Percentiles rank a stretch among this genome's conserved stretches.
Evolutionary conservation across 2,113 vertebrate species (phyloP).

Genomic region (Nicator chloris): DNA sequence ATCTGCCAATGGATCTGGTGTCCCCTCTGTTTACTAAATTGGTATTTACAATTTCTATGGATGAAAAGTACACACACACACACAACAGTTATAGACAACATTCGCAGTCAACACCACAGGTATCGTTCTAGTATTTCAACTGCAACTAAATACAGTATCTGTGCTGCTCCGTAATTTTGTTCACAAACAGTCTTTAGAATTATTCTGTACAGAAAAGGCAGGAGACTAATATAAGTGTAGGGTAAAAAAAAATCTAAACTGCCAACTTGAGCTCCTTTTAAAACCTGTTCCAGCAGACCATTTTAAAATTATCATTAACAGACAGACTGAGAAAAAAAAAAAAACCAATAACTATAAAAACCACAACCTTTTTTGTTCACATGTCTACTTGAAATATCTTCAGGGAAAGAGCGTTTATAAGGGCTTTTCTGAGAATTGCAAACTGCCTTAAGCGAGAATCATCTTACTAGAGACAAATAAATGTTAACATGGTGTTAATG

Average conservation of each 20-base stretch:
- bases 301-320: neutral
- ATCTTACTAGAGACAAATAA: neutral
- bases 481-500: neutral
- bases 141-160: neutral
- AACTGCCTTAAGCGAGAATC: neutral
- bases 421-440: neutral
- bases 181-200: neutral
- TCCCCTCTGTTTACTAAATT: neutral
- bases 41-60: neutral
- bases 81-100: neutral
- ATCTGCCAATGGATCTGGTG: fast-evolving
- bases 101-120: neutral
- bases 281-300: neutral
- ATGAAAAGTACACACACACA: neutral
- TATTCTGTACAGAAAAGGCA: neutral
- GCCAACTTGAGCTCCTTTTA: neutral
- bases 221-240: neutral
- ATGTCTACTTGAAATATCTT: neutral
- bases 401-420: neutral
- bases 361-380: neutral
- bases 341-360: neutral
- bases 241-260: neutral
- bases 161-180: neutral
- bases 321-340: neutral
- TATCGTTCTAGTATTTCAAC: neutral